These are phyloP conservation scores for Tyto alba DNA, from an alignment of 2,113 vertebrate species.

Conservation along the genomic window DNA sequence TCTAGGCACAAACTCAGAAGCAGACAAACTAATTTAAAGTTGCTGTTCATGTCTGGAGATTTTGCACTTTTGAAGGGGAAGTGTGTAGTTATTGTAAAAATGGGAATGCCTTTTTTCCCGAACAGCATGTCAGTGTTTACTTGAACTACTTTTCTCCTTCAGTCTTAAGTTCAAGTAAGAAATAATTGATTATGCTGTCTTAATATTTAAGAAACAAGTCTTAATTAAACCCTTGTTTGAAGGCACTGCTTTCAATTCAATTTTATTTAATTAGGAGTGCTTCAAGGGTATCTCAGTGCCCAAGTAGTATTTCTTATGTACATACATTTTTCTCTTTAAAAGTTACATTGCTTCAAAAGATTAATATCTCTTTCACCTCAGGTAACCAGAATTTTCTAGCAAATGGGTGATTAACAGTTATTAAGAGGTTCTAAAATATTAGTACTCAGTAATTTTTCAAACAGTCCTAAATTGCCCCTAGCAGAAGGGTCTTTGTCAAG, in stretches of 20 bases:
- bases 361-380: not conserved
- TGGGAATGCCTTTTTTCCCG: not conserved
- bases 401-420: not conserved
- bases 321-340: not conserved
- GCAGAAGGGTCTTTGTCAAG: not conserved
- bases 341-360: not conserved
- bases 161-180: not conserved
- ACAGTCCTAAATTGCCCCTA: not conserved
- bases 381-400: not conserved
- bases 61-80: not conserved
- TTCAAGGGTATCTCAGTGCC: not conserved
- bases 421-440: not conserved
- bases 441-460: not conserved
- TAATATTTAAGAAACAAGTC: not conserved
- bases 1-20: not conserved
- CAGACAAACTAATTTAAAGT: not conserved
- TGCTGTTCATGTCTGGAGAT: not conserved
- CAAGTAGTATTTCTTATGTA: not conserved
- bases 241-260: not conserved
- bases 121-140: fast-evolving
- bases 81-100: not conserved
- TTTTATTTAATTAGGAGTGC: not conserved
- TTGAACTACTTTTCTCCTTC: not conserved
- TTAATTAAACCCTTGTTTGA: not conserved
- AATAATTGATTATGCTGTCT: not conserved